These are phyloP conservation scores for Spisula solida DNA, from an alignment of 2,888 invertebrate species.

Conservation along the genomic window DNA sequence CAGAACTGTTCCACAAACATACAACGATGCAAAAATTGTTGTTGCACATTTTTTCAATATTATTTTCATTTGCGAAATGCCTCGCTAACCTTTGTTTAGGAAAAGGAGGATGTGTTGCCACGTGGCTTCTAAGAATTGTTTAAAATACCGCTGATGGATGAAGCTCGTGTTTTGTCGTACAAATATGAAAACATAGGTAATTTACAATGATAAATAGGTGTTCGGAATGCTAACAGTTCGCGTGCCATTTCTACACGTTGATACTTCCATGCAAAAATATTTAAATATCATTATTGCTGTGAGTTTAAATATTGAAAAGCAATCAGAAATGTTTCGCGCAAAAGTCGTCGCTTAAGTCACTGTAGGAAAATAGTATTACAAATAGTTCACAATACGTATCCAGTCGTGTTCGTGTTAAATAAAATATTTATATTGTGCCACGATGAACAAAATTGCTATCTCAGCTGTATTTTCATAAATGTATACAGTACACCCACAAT, in stretches of 20 bases:
- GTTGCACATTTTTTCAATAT: constrained; percentile 28
- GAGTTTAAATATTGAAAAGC: background rate
- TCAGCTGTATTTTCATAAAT: background rate
- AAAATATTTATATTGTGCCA: no score
- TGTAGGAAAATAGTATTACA: no score
- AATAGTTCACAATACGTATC: no score
- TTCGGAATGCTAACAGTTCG: constrained; percentile 60
- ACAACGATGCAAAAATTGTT: background rate
- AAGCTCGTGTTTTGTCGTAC: constrained; percentile 47
- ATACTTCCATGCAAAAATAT: background rate
- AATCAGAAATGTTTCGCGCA: background rate
- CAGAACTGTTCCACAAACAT: background rate
- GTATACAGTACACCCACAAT: background rate
- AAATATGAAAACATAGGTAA: constrained; percentile 64
- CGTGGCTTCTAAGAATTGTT: constrained; percentile 53
- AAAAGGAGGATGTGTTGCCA: constrained; percentile 34
- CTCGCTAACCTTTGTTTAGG: constrained; percentile 56
- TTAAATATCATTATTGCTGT: background rate
- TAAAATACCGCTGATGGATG: constrained; percentile 65
- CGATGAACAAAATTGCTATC: background rate
- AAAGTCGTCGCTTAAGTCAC: background rate
- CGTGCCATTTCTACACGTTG: background rate
- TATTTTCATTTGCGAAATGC: constrained; percentile 65
- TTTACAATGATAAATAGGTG: constrained; percentile 54
- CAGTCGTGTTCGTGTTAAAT: no score